Percentiles rank a stretch among this genome's conserved stretches.
Conservation (phyloP, 2,113 vertebrate genomes). For the Polyodon spathula region DNA sequence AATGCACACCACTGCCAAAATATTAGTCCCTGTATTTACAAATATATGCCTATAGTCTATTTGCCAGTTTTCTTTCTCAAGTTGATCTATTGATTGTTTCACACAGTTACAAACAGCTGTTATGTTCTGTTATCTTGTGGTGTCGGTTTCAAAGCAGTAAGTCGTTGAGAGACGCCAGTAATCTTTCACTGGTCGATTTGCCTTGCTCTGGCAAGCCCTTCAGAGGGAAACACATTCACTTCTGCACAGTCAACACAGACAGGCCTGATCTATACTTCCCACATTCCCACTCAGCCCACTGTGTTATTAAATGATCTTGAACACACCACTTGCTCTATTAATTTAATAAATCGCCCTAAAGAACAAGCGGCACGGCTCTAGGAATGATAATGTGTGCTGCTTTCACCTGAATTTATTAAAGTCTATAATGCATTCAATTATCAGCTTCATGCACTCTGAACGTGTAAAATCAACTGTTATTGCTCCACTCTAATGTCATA, state of each 20-base stretch:
- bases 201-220: too few relatives aligned
- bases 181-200: too few relatives aligned
- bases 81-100: too few relatives aligned
- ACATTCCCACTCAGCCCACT: constrained; percentile 28
- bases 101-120: too few relatives aligned
- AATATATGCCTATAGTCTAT: too few relatives aligned
- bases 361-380: constrained; percentile 43
- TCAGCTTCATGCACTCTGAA: constrained; percentile 17
- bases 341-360: constrained; percentile 50
- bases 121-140: too few relatives aligned
- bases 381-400: constrained; percentile 36
- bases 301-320: constrained; percentile 49
- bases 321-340: constrained; percentile 39
- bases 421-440: constrained; percentile 39
- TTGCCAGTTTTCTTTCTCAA: too few relatives aligned
- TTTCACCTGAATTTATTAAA: constrained; percentile 39
- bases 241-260: neutral
- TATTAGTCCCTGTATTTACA: too few relatives aligned
- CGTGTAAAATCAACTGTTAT: constrained; percentile 18
- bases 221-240: too few relatives aligned
- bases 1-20: too few relatives aligned
- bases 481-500: constrained; percentile 8
- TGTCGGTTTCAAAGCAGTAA: too few relatives aligned
- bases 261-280: constrained; percentile 30
- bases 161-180: too few relatives aligned